These are phyloP conservation scores for Helicoverpa zea DNA, from an alignment of 1,140 invertebrate species.

Conservation along the genomic window DNA sequence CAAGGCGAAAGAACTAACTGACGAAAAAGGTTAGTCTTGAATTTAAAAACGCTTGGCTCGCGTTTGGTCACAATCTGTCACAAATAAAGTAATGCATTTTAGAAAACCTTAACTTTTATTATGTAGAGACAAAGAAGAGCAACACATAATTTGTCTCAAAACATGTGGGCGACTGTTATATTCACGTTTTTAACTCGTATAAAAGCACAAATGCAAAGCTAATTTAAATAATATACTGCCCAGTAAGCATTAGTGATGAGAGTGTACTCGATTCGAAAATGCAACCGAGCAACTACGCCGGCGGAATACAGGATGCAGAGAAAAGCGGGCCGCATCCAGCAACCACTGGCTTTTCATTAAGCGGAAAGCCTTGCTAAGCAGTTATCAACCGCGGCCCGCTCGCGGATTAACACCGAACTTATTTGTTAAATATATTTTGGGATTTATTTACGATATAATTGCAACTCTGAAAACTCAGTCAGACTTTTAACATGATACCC, in stretches of 20 bases:
- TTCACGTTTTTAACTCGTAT: slow-evolving; percentile 1
- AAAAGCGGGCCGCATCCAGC: slow-evolving; percentile 30
- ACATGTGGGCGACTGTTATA: neutral
- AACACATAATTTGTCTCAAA: slow-evolving; percentile 10
- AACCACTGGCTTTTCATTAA: slow-evolving; percentile 50
- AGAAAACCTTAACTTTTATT: neutral
- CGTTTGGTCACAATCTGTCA: neutral
- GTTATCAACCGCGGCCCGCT: slow-evolving; percentile 45
- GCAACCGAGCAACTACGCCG: slow-evolving; percentile 22
- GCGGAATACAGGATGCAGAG: slow-evolving; percentile 31
- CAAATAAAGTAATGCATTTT: neutral
- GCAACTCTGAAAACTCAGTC: neutral
- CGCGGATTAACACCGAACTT: slow-evolving; percentile 49
- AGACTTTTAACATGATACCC: slow-evolving; percentile 16
- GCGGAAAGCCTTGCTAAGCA: slow-evolving; percentile 42
- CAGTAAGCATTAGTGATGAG: slow-evolving; percentile 37
- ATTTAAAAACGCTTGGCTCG: neutral
- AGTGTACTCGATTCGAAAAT: slow-evolving; percentile 29
- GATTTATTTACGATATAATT: slow-evolving; percentile 13
- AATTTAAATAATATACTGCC: slow-evolving; percentile 38
- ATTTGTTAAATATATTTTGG: slow-evolving; percentile 49
- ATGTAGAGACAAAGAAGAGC: neutral
- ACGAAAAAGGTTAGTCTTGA: neutral
- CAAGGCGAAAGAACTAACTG: neutral
- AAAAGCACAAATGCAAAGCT: slow-evolving; percentile 31